Conservation (phyloP, 2,797 vertebrate genomes). For the Siniperca scherzeri region DNA sequence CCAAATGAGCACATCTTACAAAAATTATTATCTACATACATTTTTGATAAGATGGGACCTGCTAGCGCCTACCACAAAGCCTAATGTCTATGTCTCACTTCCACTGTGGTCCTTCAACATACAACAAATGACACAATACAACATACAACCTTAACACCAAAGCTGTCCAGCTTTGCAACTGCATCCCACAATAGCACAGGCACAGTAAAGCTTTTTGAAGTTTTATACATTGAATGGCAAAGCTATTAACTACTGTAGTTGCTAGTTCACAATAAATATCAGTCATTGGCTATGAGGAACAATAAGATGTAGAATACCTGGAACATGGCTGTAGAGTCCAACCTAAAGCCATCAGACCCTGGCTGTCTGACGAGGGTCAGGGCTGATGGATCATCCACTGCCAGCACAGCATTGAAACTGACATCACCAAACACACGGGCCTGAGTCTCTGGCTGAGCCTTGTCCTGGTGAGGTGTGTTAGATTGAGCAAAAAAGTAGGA, state of each 20-base stretch:
- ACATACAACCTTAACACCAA: not conserved
- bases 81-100: not conserved
- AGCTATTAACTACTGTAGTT: not conserved
- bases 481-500: not conserved
- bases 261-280: not conserved
- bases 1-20: not conserved
- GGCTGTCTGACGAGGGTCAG: conserved; percentile 90
- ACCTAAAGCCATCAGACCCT: conserved; percentile 94
- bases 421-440: conserved; percentile 89
- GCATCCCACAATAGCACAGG: not conserved
- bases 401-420: conserved; percentile 90
- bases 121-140: not conserved
- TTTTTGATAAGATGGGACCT: conserved; percentile 5
- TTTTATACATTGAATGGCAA: not conserved
- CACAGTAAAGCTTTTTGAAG: not conserved
- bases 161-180: not conserved
- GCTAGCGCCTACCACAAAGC: not conserved
- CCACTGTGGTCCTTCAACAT: not conserved
- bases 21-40: not conserved
- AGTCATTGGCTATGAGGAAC: not conserved
- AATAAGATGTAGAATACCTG: conserved; percentile 83
- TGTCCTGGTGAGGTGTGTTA: conserved; percentile 85
- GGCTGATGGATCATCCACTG: conserved; percentile 92
- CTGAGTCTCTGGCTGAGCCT: conserved; percentile 95
- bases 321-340: conserved; percentile 94